Base-by-base conservation (phyloP, 2,797 vertebrate species). In the Tokudaia muenninki region DNA sequence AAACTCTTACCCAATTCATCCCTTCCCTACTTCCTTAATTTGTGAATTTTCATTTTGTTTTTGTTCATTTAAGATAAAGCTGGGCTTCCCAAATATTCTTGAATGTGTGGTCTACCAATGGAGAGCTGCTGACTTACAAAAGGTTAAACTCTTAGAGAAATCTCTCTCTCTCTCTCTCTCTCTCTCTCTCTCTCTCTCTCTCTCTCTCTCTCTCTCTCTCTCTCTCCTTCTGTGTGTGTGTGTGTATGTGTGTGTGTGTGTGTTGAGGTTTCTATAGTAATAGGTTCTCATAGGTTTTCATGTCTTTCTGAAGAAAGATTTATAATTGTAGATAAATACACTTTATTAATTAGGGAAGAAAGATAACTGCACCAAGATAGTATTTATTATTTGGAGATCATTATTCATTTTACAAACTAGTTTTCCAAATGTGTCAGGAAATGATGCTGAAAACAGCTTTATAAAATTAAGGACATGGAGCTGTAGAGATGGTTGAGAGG, bases 301-400 rank as follows among this genome's bases (percentile, higher is more conserved):
- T 65, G 29, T 65, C 82, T 63, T 65, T 31, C 29, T 47, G 17
- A 84, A 63, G 9, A 26, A 47, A 19, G 17, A 47, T 63, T 34
- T 13, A 13, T 65, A 63, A 22, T 83, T 22, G 74, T 24, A 86
- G 26, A 80, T 61, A 82, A 86, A 87, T 11, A 12, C n/a, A 7
- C 26, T 91, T 86, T 91, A 91, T 75, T 63, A 34, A 91, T 87
- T 79, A 79, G 61, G 59, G 17, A 87, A 57, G 50, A 70, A 89
- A 92, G 72, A 87, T 21, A 90, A 34, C n/a, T 67, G 0, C 5
- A 79, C 2, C 9, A 26, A 90, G 74, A 86, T 87, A 82, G 24
- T 67, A 65, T 63, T 63, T 65, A 47, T 9, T 55, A 34, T 34
- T 52, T 24, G 0, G 34, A 29, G n/a, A 24, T 14, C 6, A 57